Evolutionary conservation across 2,888 invertebrate genomes (phyloP).

Genomic region (Nemotelus pantherinus): DNA sequence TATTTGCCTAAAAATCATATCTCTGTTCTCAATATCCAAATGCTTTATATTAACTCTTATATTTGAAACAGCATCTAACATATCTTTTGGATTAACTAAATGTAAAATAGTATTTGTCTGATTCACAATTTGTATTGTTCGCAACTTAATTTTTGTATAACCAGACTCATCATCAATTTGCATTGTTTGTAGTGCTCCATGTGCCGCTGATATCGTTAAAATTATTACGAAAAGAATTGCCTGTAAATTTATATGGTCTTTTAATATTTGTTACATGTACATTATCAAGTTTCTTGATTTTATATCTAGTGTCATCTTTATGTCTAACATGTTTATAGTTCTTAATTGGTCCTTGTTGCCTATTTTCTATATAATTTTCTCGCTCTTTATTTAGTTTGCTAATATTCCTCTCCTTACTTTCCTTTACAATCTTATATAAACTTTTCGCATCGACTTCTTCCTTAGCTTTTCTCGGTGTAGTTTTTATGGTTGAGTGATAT

Average conservation of each 20-base stretch:
- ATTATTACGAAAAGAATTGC: slow-evolving; percentile 43
- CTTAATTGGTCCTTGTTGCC: slow-evolving; percentile 12
- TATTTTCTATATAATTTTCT: slow-evolving; percentile 45
- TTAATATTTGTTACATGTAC: slow-evolving; percentile 47
- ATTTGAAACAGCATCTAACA: not conserved
- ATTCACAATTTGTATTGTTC: not conserved
- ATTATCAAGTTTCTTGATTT: slow-evolving; percentile 42
- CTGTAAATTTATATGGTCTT: slow-evolving; percentile 35
- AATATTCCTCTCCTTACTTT: slow-evolving; percentile 44
- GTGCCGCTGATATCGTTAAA: slow-evolving; percentile 43
- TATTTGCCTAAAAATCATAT: slow-evolving; percentile 42
- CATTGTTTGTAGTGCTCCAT: slow-evolving; percentile 30
- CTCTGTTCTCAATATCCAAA: slow-evolving; percentile 40
- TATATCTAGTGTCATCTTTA: slow-evolving; percentile 47
- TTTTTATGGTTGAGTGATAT: slow-evolving; percentile 48
- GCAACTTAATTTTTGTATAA: slow-evolving; percentile 10
- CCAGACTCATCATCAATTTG: slow-evolving; percentile 10
- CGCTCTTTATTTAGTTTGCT: slow-evolving; percentile 44
- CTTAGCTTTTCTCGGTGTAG: slow-evolving; percentile 48
- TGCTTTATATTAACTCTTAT: slow-evolving; percentile 45
- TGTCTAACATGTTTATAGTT: slow-evolving; percentile 31
- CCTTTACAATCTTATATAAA: slow-evolving; percentile 17
- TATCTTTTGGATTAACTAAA: too few relatives aligned
- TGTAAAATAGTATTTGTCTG: too few relatives aligned
- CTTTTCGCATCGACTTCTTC: slow-evolving; percentile 40